Base-by-base conservation (phyloP, 1,140 invertebrate species). In the Drosophila novamexicana region DNA sequence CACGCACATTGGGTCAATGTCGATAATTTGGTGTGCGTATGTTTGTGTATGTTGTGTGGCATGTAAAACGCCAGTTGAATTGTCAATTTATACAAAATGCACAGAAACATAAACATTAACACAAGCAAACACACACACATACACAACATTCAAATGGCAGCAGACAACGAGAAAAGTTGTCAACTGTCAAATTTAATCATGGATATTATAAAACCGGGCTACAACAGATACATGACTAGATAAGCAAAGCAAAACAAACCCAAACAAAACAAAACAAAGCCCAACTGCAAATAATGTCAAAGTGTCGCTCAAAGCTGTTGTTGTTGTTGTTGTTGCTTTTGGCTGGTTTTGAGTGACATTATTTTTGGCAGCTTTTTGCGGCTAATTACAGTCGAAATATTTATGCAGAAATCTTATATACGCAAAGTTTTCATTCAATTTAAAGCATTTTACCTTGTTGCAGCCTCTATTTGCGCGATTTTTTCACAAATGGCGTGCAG, bases 171-270 rank as follows among this genome's bases (percentile, higher is more conserved):
- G 58, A 88, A 88, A 88, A 64, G 83, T 81, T 86, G 82, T 86
- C 82, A 88, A 88, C 83, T 86, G 82, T 86, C 82, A 86, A 86
- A 88, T 88, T 82, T 79, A 83, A 86, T 88, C 83, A 88, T 75
- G 71, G 36, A 57, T 76, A 85, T 81, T 63, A 83, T 79, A 76
- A 84, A 85, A 67, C 66, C 62, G 29, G 66, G 59, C 82, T 39
- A 81, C 65, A 84, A 62, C 18, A 62, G 37, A 71, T 64, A 64
- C 45, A 74, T 54, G 45, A 45, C 36, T 22, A 68, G 63, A 67
- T 61, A 68, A 68, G 57, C 66, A 52, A 74, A 50, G 47, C 54
- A 54, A 74, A 63, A 69, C 42, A 63, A 44, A 73, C 59, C 50
- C 56, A 75, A 71, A 49, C 74, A 54, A 78, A 64, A 73, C 16